Evolutionary conservation across 2,113 vertebrate genomes (phyloP).

Genomic region (Gobiocypris rarus): DNA sequence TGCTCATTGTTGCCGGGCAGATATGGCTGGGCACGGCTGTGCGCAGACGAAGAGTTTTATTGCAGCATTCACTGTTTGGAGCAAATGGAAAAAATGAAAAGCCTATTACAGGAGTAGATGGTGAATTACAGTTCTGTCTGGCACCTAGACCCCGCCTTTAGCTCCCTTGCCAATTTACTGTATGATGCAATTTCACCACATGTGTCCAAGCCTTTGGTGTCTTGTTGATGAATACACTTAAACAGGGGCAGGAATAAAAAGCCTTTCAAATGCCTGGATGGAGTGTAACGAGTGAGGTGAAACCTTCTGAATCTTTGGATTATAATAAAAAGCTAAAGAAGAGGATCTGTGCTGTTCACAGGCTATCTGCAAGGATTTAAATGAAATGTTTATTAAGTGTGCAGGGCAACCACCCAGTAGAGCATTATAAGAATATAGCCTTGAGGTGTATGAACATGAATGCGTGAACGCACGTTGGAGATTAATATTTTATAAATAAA

Average conservation of each 20-base stretch:
- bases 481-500: too few relatives aligned
- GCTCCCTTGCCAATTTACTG: constrained; percentile 70
- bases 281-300: too few relatives aligned
- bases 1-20: constrained; percentile 63
- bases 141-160: constrained; percentile 69
- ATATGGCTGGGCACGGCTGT: constrained; percentile 60
- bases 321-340: neutral
- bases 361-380: too few relatives aligned
- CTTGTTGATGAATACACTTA: constrained; percentile 56
- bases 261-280: neutral
- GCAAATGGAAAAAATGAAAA: constrained; percentile 76
- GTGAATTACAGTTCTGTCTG: constrained; percentile 76
- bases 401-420: too few relatives aligned
- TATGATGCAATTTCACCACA: constrained; percentile 60
- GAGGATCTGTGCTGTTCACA: neutral
- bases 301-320: neutral
- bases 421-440: too few relatives aligned
- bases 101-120: constrained; percentile 71
- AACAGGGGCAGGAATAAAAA: constrained; percentile 56
- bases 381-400: too few relatives aligned
- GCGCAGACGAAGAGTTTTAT: constrained; percentile 67
- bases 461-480: too few relatives aligned
- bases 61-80: constrained; percentile 68
- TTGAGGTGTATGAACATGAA: too few relatives aligned
- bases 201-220: constrained; percentile 53